Evolutionary conservation across 1,140 invertebrate genomes (phyloP).

Genomic region (Nephila pilipes): DNA sequence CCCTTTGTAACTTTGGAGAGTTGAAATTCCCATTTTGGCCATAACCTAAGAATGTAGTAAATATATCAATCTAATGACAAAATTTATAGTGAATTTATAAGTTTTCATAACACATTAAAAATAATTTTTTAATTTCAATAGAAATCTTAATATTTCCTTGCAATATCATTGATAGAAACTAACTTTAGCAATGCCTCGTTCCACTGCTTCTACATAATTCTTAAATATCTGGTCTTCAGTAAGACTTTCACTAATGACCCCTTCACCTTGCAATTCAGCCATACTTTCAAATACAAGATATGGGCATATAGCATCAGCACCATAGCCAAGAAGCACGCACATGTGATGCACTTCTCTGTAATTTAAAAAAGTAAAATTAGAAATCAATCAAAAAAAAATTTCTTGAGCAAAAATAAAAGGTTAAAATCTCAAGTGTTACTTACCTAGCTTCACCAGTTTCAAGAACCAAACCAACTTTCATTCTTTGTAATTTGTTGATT

Average conservation of each 20-base stretch:
- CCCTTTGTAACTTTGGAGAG: conserved; percentile 99
- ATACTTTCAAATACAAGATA: conserved; percentile 98
- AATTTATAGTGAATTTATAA: background rate
- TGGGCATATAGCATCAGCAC: conserved; percentile 98
- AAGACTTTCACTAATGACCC: conserved; percentile 88
- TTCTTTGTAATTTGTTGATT: conserved; percentile 95
- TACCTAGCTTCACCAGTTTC: conserved; percentile 96
- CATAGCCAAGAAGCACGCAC: conserved; percentile 97
- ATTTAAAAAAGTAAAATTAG: background rate
- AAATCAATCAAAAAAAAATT: conserved; percentile 2
- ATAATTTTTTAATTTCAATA: background rate
- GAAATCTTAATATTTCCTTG: background rate
- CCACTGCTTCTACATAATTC: conserved; percentile 88
- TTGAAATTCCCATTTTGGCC: conserved; percentile 99
- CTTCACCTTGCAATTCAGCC: conserved; percentile 89
- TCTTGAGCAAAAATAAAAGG: background rate
- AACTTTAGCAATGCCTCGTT: conserved; percentile 90
- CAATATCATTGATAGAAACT: background rate
- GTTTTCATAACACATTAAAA: background rate
- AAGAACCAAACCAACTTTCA: conserved; percentile 96
- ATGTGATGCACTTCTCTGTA: conserved; percentile 96
- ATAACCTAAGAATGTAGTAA: conserved; percentile 85
- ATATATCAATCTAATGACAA: background rate
- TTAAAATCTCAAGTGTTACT: conserved; percentile 51
- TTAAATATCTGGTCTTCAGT: conserved; percentile 92